Evolutionary conservation across 2,888 invertebrate species (phyloP).

Genomic region (Drosophila nr. fundita): DNA sequence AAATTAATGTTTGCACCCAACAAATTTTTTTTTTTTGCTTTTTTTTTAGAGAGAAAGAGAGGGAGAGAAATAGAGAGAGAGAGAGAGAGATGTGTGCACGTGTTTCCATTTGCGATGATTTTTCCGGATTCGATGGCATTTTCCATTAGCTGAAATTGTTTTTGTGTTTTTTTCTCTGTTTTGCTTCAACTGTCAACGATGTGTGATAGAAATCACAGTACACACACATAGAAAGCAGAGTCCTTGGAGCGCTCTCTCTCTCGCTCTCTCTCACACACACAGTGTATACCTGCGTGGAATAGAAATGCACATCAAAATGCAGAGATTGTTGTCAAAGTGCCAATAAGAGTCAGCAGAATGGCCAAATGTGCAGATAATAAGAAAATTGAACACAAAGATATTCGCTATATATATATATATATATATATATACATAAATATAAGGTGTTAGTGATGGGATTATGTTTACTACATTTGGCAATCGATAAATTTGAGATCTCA

Average conservation of each 20-base stretch:
- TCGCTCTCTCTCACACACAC: not conserved
- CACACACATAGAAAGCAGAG: conserved; percentile 5
- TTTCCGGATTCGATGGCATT: conserved; percentile 35
- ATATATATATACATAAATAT: not conserved
- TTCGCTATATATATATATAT: conserved; percentile 5
- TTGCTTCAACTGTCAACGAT: conserved; percentile 54
- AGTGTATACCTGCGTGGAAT: conserved; percentile 38
- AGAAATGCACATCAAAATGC: conserved; percentile 64
- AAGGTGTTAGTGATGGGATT: conserved; percentile 37
- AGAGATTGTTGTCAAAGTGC: conserved; percentile 68
- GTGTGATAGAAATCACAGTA: conserved; percentile 66
- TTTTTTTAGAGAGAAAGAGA: conserved; percentile 30
- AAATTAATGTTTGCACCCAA: conserved; percentile 83
- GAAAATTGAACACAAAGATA: conserved; percentile 12
- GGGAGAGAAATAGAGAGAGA: not conserved
- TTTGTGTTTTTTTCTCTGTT: conserved; percentile 13
- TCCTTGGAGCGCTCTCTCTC: conserved; percentile 9
- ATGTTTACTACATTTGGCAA: conserved; percentile 23
- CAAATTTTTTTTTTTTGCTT: conserved; percentile 35
- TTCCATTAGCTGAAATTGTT: conserved; percentile 63
- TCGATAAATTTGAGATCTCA: conserved; percentile 40
- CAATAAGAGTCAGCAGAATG: conserved; percentile 64
- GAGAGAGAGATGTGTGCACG: conserved; percentile 52
- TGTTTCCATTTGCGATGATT: conserved; percentile 63
- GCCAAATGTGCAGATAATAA: conserved; percentile 45